These are phyloP conservation scores for Pao palembangensis DNA, from an alignment of 2,113 vertebrate genomes.

Conservation along the genomic window DNA sequence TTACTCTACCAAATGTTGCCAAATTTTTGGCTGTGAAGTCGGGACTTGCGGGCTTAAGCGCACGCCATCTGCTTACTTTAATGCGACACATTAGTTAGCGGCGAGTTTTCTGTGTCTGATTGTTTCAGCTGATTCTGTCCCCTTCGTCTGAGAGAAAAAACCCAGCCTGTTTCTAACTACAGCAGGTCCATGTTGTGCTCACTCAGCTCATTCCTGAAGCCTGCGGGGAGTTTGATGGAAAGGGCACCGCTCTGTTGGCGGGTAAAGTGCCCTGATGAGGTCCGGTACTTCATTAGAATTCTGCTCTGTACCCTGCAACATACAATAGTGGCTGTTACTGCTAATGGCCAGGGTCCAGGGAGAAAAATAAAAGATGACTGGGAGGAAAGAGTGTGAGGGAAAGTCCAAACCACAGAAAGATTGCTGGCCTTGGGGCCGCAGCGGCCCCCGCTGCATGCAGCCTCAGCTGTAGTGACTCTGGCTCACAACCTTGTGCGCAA, in stretches of 20 bases:
- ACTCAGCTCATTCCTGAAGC: slow-evolving; percentile 34
- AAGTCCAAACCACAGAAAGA: slow-evolving; percentile 64
- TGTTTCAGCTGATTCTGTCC: background rate
- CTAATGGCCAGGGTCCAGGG: slow-evolving; percentile 54
- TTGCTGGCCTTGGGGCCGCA: slow-evolving; percentile 28
- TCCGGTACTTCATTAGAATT: slow-evolving; percentile 59
- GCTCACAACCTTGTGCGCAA: slow-evolving; percentile 28
- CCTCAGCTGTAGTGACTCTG: slow-evolving; percentile 22
- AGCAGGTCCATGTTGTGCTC: slow-evolving; percentile 17
- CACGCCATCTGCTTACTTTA: background rate
- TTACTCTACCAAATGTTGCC: background rate
- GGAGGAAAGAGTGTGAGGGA: slow-evolving; percentile 34
- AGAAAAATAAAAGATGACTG: slow-evolving; percentile 37
- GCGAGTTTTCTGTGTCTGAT: background rate
- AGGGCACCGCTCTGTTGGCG: slow-evolving; percentile 26
- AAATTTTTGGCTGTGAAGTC: background rate
- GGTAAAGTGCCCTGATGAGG: slow-evolving; percentile 49
- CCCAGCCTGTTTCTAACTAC: background rate
- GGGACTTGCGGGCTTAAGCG: background rate
- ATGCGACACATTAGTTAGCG: background rate
- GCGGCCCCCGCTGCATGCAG: slow-evolving; percentile 12
- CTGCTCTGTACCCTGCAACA: slow-evolving; percentile 27
- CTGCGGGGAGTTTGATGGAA: slow-evolving; percentile 27
- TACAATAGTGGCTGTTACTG: slow-evolving; percentile 61
- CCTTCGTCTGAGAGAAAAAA: too few species aligned